Base-by-base conservation (phyloP, 2,797 vertebrate species). In the Tangara arthus region DNA sequence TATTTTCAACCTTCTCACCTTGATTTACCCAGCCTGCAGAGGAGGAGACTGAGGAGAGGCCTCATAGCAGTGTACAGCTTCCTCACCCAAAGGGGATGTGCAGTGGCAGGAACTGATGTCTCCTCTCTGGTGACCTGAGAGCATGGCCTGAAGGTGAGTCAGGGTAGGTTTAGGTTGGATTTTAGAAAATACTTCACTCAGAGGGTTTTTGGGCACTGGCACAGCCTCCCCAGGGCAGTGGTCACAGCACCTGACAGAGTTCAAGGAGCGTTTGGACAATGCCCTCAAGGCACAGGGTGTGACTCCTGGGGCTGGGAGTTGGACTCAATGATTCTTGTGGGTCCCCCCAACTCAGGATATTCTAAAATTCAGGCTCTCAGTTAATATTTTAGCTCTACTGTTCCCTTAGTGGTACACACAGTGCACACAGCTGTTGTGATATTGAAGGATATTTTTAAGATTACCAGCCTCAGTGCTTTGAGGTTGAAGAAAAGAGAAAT, bases 341-440 rank as follows among this genome's bases (percentile, higher is more conserved):
- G 6, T 27, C 7, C 9, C 15, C 32, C 30, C 53, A 46, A 3
- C 19, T 13, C 22, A 65, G 39, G 30, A 24, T 35, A 57, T 83
- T 65, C 34, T 4, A 35, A 34, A 11, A 57, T 52, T n/a, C 24
- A 34, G 46, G 21, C 59, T 22, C 13, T 80, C 30, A 52, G 32
- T 56, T 35, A 66, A 56, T 22, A 26, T 77, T 70, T 77, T 37
- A 42, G 11, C 21, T 80, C 22, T 30, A 7, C 10, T 5, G 10
- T 6, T 57, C 14, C 24, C 39, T 19, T 22, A 18, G 35, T 22
- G 22, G 30, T 47, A 35, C 32, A 27, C 5, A 14, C 8, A 61
- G 6, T 83, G 10, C 17, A 46, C 28, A 26, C 1, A 27, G 18
- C 10, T 49, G 17, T 24, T 0, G 2, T 5, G 4, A 19, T n/a